A percentile compares a stretch with the other conserved stretches of the same genome.
Conservation (phyloP, 2,113 vertebrate species). For the Ploceus nigricollis region DNA sequence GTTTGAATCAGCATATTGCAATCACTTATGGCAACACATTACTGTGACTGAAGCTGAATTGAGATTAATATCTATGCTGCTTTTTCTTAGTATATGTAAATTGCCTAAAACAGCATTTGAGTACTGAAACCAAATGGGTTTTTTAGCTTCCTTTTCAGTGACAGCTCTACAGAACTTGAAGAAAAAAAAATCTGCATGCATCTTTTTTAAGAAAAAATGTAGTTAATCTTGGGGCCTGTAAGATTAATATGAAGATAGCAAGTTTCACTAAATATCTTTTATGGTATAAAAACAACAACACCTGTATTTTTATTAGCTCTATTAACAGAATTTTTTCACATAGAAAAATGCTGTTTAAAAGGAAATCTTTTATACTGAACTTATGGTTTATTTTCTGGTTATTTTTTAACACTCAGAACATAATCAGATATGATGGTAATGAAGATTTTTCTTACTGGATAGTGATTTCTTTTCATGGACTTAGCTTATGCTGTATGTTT, state of each 20-base stretch:
- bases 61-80: constrained; percentile 10
- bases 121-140: neutral
- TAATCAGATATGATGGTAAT: neutral
- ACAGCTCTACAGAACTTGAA: neutral
- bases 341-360: neutral
- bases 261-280: neutral
- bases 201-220: neutral
- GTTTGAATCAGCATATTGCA: constrained; percentile 36
- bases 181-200: neutral
- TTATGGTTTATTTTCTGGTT: neutral
- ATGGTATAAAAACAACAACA: neutral
- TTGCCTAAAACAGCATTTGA: neutral
- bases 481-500: neutral
- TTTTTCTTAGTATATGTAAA: neutral
- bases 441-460: neutral
- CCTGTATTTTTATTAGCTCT: neutral
- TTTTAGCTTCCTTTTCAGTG: neutral
- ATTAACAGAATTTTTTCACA: neutral
- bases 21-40: neutral
- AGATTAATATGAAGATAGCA: neutral
- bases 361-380: neutral
- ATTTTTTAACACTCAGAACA: neutral
- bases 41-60: neutral
- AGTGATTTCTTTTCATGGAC: neutral
- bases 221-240: neutral